Base-by-base conservation (phyloP, 2,797 vertebrate genomes). In the Arnoldichthys spilopterus region DNA sequence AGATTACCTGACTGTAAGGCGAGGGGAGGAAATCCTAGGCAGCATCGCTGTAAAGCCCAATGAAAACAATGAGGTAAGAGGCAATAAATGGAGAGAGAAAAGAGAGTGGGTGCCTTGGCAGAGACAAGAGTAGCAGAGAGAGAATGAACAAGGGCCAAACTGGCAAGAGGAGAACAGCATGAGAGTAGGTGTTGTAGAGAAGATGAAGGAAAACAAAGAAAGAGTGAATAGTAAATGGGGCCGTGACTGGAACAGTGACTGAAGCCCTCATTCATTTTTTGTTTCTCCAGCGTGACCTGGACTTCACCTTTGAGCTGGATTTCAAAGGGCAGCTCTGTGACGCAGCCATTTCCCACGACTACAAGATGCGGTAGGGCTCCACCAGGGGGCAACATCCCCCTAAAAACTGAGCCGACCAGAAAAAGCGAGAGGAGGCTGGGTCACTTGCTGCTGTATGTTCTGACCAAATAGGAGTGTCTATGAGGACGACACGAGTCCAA, bases 261-360 rank as follows among this genome's bases (percentile, higher is more conserved):
- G 32, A 69, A 3, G 9, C 37, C 0, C 34, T 62, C 26, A 1
- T 77, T 67, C 2, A 15, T n/a, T 72, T 74, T 37, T 32, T 47
- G 1, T 77, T 69, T 87, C 72, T 87, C 79, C 26, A 99, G 98
- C 95, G 97, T 59, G 98, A 99, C 93, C 92, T 99, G 88, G 97
- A 99, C 91, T 99, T 99, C 91, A 98, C 96, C 62, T 92, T 99
- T 82, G 97, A 98, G 88, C 92, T 99, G 82, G 97, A 99, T 94
- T 98, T 98, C 86, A 98, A 98, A 91, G 98, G 98, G 81, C 97
- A 98, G 87, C 95, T 99, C n/a, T 99, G 97, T 68, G 97, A 98
- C 91, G 95, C 96, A 8, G 97, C 97, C 40, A 94, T 99, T 87
- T 98, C 96, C 88, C 97, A 99, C 75, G 96, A 98, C 92, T 99